phyloP scores from a whole-genome alignment of 2,113 vertebrate species.

The Anolis carolinensis region DNA sequence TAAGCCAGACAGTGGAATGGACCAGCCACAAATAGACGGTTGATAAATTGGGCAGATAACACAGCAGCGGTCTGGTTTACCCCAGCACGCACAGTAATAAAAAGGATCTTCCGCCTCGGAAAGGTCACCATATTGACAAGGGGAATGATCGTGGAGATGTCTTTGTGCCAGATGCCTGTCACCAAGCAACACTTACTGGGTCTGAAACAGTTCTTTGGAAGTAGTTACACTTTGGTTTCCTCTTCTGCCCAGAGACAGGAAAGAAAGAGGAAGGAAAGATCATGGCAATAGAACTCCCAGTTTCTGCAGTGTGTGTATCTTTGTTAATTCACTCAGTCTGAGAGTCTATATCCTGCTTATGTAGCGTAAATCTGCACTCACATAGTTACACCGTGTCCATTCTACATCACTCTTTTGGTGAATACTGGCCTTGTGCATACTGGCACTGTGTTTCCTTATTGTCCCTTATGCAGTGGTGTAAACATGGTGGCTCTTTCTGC shows the following conservation, averaged over 20 bases:
- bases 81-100: constrained; percentile 68
- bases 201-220: constrained; percentile 37
- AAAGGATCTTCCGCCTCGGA: constrained; percentile 63
- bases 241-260: not conserved
- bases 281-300: not conserved
- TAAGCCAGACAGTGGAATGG: constrained; percentile 70
- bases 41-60: constrained; percentile 78
- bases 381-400: too few relatives aligned
- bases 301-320: not conserved
- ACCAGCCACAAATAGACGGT: constrained; percentile 67
- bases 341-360: too few relatives aligned
- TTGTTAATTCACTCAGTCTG: too few relatives aligned
- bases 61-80: constrained; percentile 62
- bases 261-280: not conserved
- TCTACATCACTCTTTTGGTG: too few relatives aligned
- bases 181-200: constrained; percentile 26
- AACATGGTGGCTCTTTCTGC: too few relatives aligned
- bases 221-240: constrained; percentile 27
- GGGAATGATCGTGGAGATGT: constrained; percentile 38
- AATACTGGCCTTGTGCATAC: too few relatives aligned
- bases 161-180: constrained; percentile 26
- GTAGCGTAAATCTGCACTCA: too few relatives aligned
- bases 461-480: too few relatives aligned
- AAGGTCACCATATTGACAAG: constrained; percentile 70
- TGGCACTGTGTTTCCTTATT: too few relatives aligned